These are phyloP conservation scores for Tamandua tetradactyla DNA, from an alignment of 2,797 vertebrate genomes.

Conservation along the genomic window DNA sequence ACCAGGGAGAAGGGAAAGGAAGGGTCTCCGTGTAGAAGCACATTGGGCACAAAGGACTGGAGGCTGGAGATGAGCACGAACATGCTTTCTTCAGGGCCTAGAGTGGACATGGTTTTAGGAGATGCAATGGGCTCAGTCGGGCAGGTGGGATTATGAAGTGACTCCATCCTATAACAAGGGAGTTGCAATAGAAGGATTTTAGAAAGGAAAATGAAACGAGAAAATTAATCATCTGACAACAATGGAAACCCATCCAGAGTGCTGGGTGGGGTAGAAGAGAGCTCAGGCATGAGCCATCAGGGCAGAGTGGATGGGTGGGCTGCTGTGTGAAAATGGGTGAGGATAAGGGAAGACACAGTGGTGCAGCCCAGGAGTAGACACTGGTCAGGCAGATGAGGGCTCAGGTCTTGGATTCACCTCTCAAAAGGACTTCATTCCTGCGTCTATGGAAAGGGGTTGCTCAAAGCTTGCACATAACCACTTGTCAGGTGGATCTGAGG, in stretches of 20 bases:
- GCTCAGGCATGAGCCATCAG: accelerated
- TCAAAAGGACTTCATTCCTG: too few species aligned
- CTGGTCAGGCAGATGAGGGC: accelerated
- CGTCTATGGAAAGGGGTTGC: too few species aligned
- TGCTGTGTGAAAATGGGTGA: accelerated
- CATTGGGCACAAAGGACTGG: accelerated
- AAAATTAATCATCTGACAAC: background rate
- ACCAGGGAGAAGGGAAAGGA: background rate
- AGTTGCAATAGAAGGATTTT: background rate
- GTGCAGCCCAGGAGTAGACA: background rate
- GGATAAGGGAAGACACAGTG: accelerated
- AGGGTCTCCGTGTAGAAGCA: accelerated
- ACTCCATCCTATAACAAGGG: background rate
- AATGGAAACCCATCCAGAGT: background rate
- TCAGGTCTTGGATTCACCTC: accelerated
- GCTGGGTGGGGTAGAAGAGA: background rate
- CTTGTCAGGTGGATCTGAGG: accelerated
- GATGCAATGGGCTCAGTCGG: background rate
- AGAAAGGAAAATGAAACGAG: background rate
- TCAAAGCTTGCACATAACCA: accelerated
- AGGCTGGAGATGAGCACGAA: accelerated
- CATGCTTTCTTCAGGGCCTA: accelerated
- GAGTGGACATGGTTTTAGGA: background rate
- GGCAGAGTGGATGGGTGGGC: background rate
- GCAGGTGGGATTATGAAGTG: background rate